Base-by-base conservation (phyloP, 2,113 vertebrate genomes). In the Lipophrys pholis region DNA sequence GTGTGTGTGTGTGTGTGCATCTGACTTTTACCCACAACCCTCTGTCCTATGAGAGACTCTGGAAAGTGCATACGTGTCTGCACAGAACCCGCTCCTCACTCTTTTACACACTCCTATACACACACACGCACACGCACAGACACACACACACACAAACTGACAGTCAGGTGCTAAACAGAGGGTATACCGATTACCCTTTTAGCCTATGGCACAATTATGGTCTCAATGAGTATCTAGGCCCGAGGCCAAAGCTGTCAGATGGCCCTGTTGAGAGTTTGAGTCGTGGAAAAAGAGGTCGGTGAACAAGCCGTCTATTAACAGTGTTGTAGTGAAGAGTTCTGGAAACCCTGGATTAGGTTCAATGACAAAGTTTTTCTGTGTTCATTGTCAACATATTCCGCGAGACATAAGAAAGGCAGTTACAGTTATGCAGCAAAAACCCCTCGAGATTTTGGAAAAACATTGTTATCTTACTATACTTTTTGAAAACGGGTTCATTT, bases 161-260 rank as follows among this genome's bases (percentile, higher is more conserved):
- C 86, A 84, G 73, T 89, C 69, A 83, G 82, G 76, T 88, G 83
- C 67, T 84, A 87, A 89, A 87, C 74, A 86, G 71, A 88, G 82
- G 80, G 77, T 78, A 80, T 84, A 82, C 42, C 43, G 69, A 87
- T 89, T 88, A 90, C 80, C 59, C 74, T 81, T 87, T 88, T 85
- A 81, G 90, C 78, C 78, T 87, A 85, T 54, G 62, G 82, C 80
- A 82, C 84, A 86, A 90, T 91, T 84, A 90, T 83, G 57, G 53
- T 80, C 77, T 76, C 68, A 83, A 62, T 78, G 78, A 84, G 85
- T 69, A 76, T 90, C 75, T 77, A 45, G 81, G 87, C 89, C 82
- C 68, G 15, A 73, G 88, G 89, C 79, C 77, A 86, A 61, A 75
- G 51, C 84, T 79, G 88, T 90, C 85, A 87, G 78, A 81, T 55